A percentile compares a stretch with the other conserved stretches of the same genome.
Evolutionary conservation across 2,797 vertebrate genomes (phyloP).

Genomic region (Acanthopagrus latus): DNA sequence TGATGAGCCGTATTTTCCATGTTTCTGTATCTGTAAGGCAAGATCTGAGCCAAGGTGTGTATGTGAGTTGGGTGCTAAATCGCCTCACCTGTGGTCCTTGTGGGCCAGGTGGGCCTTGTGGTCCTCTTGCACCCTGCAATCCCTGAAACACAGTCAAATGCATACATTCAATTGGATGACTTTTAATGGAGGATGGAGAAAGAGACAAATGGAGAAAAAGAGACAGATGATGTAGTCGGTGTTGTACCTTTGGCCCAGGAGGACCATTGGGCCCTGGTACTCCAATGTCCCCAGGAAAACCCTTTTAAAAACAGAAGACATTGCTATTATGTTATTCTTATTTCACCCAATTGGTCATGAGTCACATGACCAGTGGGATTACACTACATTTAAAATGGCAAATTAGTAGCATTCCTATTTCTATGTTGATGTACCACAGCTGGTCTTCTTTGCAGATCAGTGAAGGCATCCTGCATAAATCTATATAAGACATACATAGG

Average conservation of each 20-base stretch:
- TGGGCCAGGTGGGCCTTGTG: constrained; percentile 90
- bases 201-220: neutral
- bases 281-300: constrained; percentile 98
- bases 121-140: constrained; percentile 89
- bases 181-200: neutral
- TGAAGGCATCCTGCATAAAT: constrained; percentile 23
- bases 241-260: constrained; percentile 93
- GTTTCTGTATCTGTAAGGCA: neutral
- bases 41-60: neutral
- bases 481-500: neutral
- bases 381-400: neutral
- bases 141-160: constrained; percentile 83
- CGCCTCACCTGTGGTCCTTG: constrained; percentile 92
- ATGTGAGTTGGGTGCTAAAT: constrained; percentile 5
- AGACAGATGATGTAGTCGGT: neutral
- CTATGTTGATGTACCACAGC: neutral
- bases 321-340: neutral
- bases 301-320: constrained; percentile 83
- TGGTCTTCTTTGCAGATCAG: constrained; percentile 15
- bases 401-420: neutral
- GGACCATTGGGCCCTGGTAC: constrained; percentile 94
- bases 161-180: neutral
- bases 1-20: constrained; percentile 57
- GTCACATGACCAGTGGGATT: constrained; percentile 22
- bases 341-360: constrained; percentile 18